Percentiles rank a stretch among this genome's conserved stretches.
phyloP scores from a whole-genome alignment of 2,797 vertebrate genomes.

The Melanotaenia trifasciata region DNA sequence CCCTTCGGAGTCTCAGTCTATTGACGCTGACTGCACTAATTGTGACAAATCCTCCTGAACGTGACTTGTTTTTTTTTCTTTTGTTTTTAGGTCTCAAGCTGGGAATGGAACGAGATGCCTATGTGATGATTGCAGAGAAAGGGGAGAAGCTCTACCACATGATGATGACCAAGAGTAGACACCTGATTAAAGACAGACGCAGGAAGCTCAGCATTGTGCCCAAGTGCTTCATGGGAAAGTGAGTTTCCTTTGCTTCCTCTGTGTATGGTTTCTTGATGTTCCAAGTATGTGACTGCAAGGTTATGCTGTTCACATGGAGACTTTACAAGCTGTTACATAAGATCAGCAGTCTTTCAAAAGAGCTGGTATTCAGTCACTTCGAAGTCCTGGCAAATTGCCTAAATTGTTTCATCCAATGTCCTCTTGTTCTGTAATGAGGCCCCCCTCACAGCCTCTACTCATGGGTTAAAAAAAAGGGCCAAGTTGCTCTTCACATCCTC shows the following conservation, averaged over 20 bases:
- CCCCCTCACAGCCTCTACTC: constrained; percentile 39
- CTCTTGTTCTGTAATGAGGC: constrained; percentile 56
- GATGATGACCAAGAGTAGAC: constrained; percentile 96
- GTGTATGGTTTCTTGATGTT: constrained; percentile 28
- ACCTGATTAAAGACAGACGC: constrained; percentile 95
- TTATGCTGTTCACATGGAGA: constrained; percentile 53
- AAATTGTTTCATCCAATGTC: constrained; percentile 57
- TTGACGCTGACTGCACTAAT: not conserved
- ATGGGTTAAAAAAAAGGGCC: constrained; percentile 44
- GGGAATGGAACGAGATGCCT: constrained; percentile 97
- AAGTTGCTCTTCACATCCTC: constrained; percentile 37
- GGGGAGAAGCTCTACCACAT: constrained; percentile 99
- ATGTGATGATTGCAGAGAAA: constrained; percentile 98
- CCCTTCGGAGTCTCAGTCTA: not conserved
- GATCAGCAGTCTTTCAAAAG: constrained; percentile 64
- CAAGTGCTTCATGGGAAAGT: constrained; percentile 99
- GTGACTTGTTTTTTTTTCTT: constrained; percentile 19
- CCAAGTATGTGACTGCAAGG: constrained; percentile 55
- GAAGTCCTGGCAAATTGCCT: constrained; percentile 61
- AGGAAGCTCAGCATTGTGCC: constrained; percentile 96
- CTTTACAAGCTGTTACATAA: constrained; percentile 67
- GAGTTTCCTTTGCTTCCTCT: constrained; percentile 77
- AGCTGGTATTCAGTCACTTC: constrained; percentile 44
- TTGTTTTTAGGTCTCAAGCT: constrained; percentile 90
- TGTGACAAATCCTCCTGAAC: constrained; percentile 9